Conservation (phyloP, 2,113 vertebrate genomes). For the Alces alces region DNA sequence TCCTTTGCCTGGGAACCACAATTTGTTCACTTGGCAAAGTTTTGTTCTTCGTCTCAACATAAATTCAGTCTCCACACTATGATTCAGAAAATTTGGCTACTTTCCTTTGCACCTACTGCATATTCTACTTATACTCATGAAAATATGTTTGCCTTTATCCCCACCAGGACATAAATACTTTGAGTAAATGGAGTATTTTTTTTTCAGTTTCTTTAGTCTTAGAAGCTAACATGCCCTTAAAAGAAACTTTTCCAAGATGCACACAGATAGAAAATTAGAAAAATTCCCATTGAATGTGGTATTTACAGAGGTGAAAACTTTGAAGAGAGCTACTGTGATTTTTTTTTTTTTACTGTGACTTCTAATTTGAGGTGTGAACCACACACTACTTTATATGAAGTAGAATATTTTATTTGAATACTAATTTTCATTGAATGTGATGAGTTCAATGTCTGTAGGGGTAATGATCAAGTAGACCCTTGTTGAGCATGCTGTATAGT, state of each 20-base stretch:
- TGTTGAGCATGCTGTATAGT: neutral
- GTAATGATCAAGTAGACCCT: neutral
- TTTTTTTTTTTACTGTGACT: neutral
- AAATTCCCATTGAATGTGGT: neutral
- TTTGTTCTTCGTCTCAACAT: neutral
- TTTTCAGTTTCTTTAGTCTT: neutral
- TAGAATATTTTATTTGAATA: neutral
- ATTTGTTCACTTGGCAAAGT: neutral
- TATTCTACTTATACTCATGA: neutral
- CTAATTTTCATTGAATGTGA: neutral
- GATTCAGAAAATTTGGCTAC: neutral
- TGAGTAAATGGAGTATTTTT: neutral
- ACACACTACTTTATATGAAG: neutral
- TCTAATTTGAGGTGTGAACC: neutral
- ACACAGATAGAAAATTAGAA: neutral
- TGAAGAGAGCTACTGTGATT: neutral
- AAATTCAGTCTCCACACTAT: neutral
- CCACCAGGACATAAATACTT: neutral
- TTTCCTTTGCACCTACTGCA: neutral
- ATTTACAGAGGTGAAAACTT: neutral
- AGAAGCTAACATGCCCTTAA: neutral
- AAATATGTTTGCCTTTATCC: neutral
- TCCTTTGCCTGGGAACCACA: neutral
- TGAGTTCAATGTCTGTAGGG: neutral
- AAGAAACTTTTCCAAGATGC: neutral